Conservation (phyloP, 2,113 vertebrate genomes). For the Myiozetetes cayanensis region DNA sequence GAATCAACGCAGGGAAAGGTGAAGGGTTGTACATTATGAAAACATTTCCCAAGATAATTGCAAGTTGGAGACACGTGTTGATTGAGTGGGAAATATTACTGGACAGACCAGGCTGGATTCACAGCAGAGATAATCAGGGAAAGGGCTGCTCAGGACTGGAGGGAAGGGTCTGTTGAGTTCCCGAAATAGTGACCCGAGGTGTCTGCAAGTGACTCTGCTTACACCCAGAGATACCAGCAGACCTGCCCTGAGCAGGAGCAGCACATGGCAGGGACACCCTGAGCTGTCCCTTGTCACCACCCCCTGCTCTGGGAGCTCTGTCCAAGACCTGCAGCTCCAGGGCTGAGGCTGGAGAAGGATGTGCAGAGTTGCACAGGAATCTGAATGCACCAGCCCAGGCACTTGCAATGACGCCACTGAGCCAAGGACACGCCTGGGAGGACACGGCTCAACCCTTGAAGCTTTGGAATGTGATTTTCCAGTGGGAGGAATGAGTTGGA, state of each 20-base stretch:
- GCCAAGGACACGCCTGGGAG: neutral
- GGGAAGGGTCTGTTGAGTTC: neutral
- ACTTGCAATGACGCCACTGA: neutral
- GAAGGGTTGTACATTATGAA: slow-evolving; percentile 20
- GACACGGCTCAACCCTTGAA: neutral
- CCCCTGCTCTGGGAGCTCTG: neutral
- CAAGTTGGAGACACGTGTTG: slow-evolving; percentile 22
- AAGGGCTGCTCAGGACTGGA: neutral
- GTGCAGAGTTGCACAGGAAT: neutral
- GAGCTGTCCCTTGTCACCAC: neutral
- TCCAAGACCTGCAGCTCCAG: neutral
- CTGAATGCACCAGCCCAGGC: neutral
- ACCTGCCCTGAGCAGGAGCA: neutral
- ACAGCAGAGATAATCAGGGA: slow-evolving; percentile 24
- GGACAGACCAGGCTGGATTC: neutral
- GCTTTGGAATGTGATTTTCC: neutral
- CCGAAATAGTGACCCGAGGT: neutral
- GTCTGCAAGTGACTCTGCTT: neutral
- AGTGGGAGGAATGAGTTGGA: neutral
- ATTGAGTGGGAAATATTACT: slow-evolving; percentile 34
- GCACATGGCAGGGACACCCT: neutral
- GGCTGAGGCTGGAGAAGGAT: neutral
- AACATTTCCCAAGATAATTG: slow-evolving; percentile 51
- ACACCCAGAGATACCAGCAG: neutral
- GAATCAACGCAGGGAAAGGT: slow-evolving; percentile 48